phyloP scores from a whole-genome alignment of 2,888 invertebrate genomes.

The Biston betularia region DNA sequence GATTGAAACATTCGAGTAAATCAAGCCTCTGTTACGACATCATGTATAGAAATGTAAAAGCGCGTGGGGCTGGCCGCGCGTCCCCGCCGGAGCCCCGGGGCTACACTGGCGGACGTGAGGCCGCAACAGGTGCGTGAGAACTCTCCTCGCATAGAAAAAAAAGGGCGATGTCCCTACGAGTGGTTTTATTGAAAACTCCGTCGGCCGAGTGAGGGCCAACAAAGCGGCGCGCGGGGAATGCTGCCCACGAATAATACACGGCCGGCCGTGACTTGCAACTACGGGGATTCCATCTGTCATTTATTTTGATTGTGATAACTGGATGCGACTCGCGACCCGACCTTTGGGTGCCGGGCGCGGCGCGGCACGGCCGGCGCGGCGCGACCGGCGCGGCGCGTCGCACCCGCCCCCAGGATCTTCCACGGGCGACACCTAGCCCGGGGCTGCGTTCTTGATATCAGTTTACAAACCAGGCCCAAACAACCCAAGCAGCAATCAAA shows the following conservation, averaged over 20 bases:
- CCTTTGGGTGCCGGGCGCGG: not conserved
- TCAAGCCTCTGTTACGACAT: no score
- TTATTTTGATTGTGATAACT: conserved; percentile 86
- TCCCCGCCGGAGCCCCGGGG: no score
- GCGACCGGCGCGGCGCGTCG: not conserved
- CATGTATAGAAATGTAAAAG: no score
- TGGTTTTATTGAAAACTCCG: conserved; percentile 77
- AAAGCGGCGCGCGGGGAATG: conserved; percentile 74
- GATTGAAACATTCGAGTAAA: no score
- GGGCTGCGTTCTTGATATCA: no score
- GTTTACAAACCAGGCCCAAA: no score
- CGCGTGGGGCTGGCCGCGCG: no score
- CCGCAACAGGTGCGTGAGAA: conserved; percentile 81
- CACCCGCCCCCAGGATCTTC: no score
- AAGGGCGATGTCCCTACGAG: conserved; percentile 72
- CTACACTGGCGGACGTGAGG: not conserved
- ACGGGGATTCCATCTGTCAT: conserved; percentile 84
- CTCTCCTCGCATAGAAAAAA: conserved; percentile 59
- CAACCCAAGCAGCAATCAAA: no score
- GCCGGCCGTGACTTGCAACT: conserved; percentile 80
- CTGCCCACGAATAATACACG: conserved; percentile 67
- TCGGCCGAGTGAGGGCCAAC: conserved; percentile 72
- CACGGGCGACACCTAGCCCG: no score
- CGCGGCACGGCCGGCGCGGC: not conserved
- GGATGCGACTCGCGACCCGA: conserved; percentile 56